Conservation (phyloP, 2,113 vertebrate genomes). For the Odobenus rosmarus region DNA sequence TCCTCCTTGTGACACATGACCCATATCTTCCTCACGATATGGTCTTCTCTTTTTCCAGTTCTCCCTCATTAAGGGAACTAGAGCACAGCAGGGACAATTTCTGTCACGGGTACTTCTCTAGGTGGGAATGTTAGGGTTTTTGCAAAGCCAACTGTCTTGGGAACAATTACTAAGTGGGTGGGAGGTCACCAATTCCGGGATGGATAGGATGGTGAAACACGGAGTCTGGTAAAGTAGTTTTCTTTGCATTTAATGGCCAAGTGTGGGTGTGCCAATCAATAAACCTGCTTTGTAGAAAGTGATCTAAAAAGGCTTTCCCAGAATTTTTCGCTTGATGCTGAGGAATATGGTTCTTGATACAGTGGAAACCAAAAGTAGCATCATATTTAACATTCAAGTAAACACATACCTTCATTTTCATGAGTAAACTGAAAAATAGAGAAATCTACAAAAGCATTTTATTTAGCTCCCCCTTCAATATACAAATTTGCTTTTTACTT, state of each 20-base stretch:
- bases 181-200: neutral
- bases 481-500: neutral
- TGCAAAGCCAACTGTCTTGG: neutral
- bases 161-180: neutral
- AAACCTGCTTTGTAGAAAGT: neutral
- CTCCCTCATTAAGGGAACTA: neutral
- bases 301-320: neutral
- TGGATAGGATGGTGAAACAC: neutral
- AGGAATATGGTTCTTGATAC: neutral
- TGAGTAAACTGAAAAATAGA: neutral
- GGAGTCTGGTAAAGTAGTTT: neutral
- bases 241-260: neutral
- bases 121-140: neutral
- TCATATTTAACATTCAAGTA: neutral
- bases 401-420: neutral
- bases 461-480: neutral
- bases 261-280: neutral
- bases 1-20: neutral
- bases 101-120: neutral
- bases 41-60: neutral
- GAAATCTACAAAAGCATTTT: neutral
- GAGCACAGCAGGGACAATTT: neutral
- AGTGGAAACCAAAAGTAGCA: neutral
- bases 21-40: neutral
- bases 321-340: neutral